These are phyloP conservation scores for Petromus typicus DNA, from an alignment of 2,113 vertebrate genomes.

Conservation along the genomic window DNA sequence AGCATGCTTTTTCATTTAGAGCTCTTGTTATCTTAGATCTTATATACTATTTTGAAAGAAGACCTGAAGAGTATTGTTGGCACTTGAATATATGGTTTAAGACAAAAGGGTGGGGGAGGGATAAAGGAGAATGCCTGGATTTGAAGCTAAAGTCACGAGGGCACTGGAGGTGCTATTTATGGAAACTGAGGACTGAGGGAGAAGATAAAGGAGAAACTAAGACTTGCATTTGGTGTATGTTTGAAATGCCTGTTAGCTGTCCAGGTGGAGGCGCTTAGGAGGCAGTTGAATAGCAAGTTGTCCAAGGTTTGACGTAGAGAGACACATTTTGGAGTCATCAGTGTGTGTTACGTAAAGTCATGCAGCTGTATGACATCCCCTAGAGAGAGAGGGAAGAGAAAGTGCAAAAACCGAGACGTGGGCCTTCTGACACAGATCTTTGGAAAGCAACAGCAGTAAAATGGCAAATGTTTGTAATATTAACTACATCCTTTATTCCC, in stretches of 20 bases:
- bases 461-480: background rate
- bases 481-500: background rate
- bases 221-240: background rate
- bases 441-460: background rate
- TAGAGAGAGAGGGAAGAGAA: background rate
- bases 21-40: background rate
- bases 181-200: background rate
- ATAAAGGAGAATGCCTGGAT: constrained; percentile 7
- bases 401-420: background rate
- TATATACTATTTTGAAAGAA: constrained; percentile 41
- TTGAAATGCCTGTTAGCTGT: background rate
- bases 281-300: background rate
- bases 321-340: background rate
- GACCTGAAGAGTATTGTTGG: background rate
- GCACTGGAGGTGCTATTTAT: background rate
- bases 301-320: background rate
- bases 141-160: background rate
- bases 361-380: background rate
- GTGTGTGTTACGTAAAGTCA: background rate
- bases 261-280: background rate
- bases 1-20: background rate
- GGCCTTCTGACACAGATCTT: background rate
- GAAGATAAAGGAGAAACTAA: background rate
- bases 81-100: background rate
- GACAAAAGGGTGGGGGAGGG: background rate